Evolutionary conservation across 2,888 invertebrate genomes (phyloP).

Genomic region (Falcaria lacertinaria): DNA sequence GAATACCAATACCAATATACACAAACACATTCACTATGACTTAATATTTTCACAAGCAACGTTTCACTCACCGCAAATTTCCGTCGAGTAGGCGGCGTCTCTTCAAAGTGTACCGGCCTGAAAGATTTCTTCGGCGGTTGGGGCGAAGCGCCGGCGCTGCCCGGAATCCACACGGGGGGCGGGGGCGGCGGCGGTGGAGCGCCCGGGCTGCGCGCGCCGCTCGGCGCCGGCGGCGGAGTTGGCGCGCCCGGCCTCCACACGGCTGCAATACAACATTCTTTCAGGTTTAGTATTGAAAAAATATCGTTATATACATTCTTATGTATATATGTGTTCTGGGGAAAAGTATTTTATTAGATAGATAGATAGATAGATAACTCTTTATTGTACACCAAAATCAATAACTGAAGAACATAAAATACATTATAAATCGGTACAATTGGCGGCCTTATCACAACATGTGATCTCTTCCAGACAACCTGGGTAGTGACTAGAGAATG

Average conservation of each 20-base stretch:
- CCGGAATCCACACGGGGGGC: constrained; percentile 89
- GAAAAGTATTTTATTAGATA: too few relatives aligned
- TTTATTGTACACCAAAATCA: too few relatives aligned
- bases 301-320: too few relatives aligned
- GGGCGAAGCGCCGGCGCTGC: constrained; percentile 85
- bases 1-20: too few relatives aligned
- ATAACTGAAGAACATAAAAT: too few relatives aligned
- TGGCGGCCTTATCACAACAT: too few relatives aligned
- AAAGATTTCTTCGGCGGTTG: constrained; percentile 87
- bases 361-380: too few relatives aligned
- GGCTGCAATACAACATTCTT: constrained; percentile 32
- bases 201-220: constrained; percentile 61
- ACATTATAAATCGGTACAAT: too few relatives aligned
- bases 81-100: constrained; percentile 63
- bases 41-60: constrained; percentile 1
- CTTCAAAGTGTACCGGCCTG: constrained; percentile 84
- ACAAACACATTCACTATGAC: background rate
- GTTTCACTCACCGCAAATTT: constrained; percentile 56
- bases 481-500: too few relatives aligned
- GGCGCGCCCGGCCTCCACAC: constrained; percentile 72
- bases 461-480: too few relatives aligned
- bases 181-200: constrained; percentile 80
- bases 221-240: constrained; percentile 46
- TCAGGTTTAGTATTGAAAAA: too few relatives aligned
- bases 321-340: too few relatives aligned